phyloP scores from a whole-genome alignment of 2,113 vertebrate genomes.

The Hippocampus comes region DNA sequence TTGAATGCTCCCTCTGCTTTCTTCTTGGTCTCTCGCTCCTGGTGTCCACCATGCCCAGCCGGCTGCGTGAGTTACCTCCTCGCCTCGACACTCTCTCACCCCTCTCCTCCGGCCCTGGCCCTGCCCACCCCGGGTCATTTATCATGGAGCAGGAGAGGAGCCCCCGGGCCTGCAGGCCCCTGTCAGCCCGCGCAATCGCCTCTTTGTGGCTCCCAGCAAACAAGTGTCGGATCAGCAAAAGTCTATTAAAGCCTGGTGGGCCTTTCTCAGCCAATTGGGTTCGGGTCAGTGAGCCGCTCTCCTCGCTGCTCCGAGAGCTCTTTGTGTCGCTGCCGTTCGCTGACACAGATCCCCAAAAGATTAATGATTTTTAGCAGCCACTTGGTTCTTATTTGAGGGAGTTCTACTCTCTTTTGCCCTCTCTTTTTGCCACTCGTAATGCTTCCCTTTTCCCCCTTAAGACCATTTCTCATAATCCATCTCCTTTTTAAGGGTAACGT shows the following conservation, averaged over 20 bases:
- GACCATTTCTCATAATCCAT: constrained; percentile 29
- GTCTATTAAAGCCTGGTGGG: constrained; percentile 99
- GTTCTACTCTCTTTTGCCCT: constrained; percentile 42
- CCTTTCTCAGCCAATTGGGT: constrained; percentile 99
- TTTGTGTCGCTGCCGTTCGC: constrained; percentile 81
- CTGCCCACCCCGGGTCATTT: constrained; percentile 85
- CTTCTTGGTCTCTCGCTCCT: constrained; percentile 9
- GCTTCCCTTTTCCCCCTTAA: constrained; percentile 27
- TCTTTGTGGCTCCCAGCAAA: constrained; percentile 98
- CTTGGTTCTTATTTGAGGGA: constrained; percentile 63
- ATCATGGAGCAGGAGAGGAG: constrained; percentile 94
- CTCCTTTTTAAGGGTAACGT: constrained; percentile 8
- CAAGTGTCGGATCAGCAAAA: constrained; percentile 99
- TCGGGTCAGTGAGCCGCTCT: constrained; percentile 98
- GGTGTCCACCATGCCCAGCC: constrained; percentile 7
- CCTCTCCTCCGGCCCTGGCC: constrained; percentile 55
- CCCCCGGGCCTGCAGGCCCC: constrained; percentile 84
- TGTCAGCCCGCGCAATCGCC: constrained; percentile 92
- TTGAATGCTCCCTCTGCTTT: background rate
- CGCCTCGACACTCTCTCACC: constrained; percentile 37
- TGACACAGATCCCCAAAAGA: constrained; percentile 89
- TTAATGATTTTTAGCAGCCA: constrained; percentile 91
- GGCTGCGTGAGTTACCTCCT: constrained; percentile 29
- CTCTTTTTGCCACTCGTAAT: constrained; percentile 32
- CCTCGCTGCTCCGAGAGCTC: constrained; percentile 85